Base-by-base conservation (phyloP, 2,888 invertebrate genomes). In the Metopia argyrocephala region DNA sequence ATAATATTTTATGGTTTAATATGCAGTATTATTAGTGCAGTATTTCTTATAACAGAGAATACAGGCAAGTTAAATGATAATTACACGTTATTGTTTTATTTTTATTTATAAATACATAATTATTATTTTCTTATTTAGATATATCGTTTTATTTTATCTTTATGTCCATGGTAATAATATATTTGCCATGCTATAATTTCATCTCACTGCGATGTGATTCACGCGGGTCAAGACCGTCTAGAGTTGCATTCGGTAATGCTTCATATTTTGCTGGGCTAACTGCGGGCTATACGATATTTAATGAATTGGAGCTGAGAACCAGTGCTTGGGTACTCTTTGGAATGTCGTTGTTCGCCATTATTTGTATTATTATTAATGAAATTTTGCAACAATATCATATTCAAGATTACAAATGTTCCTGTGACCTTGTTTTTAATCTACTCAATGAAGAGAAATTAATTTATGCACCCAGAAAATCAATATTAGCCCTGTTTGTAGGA, bases 1-100 rank as follows among this genome's bases (percentile, higher is more conserved):
- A 84, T 88, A 25, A 87, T 89, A 0, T 86, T 89, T 69, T 88
- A 89, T 45, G 88, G 89, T 0, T 56, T 89, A 25, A 81, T 88
- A 20, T 88, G 89, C 54, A 85, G 85, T 9, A 69, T 89, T 12
- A 83, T 88, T 61, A 86, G 88, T 70, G 84, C 85, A 38, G 85
- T 86, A 69, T 87, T 88, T 65, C 84, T 89, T 84, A 82, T 88
- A 6, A 86, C 83, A 66, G 86, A 85, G n/a, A 86, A 86, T 59
- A 70, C 86, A 75, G 85, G 88, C 88, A 62, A 85, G 87, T 78
- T 25, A 3, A 38, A 38, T 12, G 2, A 2, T 15, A 3, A 38
- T 38, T 4, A 15, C 38, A 38, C 12, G 12, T 38, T 2, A 31
- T 45, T n/a, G 21, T 45, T 23, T 12, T 18, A 71, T 45, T 71